A percentile compares a stretch with the other conserved stretches of the same genome.
These are phyloP conservation scores for Drosophila flavopinicola DNA, from an alignment of 2,888 invertebrate genomes.

Conservation along the genomic window DNA sequence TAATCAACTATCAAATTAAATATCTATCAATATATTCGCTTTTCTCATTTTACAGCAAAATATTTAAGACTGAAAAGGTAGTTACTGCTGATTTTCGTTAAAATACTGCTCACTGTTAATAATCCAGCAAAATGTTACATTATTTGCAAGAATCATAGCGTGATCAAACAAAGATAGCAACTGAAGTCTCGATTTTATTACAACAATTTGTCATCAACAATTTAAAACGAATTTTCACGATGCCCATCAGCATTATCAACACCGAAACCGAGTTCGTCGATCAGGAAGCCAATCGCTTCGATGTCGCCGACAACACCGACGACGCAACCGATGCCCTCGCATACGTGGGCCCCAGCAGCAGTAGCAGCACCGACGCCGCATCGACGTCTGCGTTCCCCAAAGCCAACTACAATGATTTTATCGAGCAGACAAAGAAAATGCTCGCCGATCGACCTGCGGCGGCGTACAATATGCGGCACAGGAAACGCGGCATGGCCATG, in stretches of 20 bases:
- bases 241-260: conserved; percentile 51
- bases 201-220: conserved; percentile 55
- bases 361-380: conserved; percentile 5
- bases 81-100: too few relatives aligned
- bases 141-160: conserved; percentile 11
- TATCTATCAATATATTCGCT: too few relatives aligned
- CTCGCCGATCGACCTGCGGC: conserved; percentile 88
- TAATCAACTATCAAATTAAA: too few relatives aligned
- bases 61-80: too few relatives aligned
- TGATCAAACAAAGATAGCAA: conserved; percentile 46
- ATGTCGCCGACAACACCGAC: conserved; percentile 66
- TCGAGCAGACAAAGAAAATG: conserved; percentile 85
- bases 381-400: conserved; percentile 39
- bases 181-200: conserved; percentile 46
- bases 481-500: conserved; percentile 91
- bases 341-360: conserved; percentile 48
- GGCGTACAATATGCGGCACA: conserved; percentile 94
- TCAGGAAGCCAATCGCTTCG: conserved; percentile 69
- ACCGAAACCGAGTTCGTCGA: conserved; percentile 62
- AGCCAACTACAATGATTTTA: conserved; percentile 66
- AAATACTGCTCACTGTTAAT: conserved; percentile 27
- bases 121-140: conserved; percentile 14
- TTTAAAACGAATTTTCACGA: conserved; percentile 47
- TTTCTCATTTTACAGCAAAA: too few relatives aligned
- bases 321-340: conserved; percentile 81